Evolutionary conservation across 2,888 invertebrate genomes (phyloP), one percentile per base, ranked within the genome.

Genomic region (Drosophila peninsularis): DNA sequence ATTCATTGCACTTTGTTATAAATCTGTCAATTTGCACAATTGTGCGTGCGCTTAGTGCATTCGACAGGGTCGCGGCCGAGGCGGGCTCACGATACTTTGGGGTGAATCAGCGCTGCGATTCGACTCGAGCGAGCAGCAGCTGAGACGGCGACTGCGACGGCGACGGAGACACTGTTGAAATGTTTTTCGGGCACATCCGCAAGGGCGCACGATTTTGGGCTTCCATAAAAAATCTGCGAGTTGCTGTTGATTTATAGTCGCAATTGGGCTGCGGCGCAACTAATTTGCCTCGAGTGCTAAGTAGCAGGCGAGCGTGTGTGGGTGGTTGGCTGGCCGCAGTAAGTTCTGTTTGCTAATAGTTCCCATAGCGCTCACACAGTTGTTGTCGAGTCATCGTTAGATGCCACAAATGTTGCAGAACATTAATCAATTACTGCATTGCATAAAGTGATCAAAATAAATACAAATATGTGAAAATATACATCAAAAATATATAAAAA

Each of bases 1-100:
- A 83, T 86, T 86, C 85, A 86, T 82, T 82, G 82, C 83, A 80
- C 80, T 73, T 80, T 74, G 85, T 82, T 84, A 88, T 86, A 88
- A 90, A 90, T 90, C 89, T 90, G 86, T 88, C 88, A 90, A 84
- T 87, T 89, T 90, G 85, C 88, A 73, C 86, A 82, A 82, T 82
- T 82, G 82, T 85, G 82, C 82, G 86, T 82, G 77, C 61, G 68
- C 55, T 62, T 62, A 63, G 53, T 75, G 75, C 78, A 78, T 75
- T 72, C 65, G 80, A 62, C 71, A 71, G 73, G 67, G 73, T 58
- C 55, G 55, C 58, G 58, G 63, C 54, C 27, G 21, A 13, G 14
- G n/a, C 37, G 39, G 53, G 9, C 11, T 39, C 17, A 2, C 27
- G 17, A 21, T 14, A 27, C 14, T 30, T 57, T 36, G 50, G 61